Evolutionary conservation across 2,888 invertebrate genomes (phyloP), one percentile per base, ranked within the genome.

Genomic region (Callyntrura guangdongensis): DNA sequence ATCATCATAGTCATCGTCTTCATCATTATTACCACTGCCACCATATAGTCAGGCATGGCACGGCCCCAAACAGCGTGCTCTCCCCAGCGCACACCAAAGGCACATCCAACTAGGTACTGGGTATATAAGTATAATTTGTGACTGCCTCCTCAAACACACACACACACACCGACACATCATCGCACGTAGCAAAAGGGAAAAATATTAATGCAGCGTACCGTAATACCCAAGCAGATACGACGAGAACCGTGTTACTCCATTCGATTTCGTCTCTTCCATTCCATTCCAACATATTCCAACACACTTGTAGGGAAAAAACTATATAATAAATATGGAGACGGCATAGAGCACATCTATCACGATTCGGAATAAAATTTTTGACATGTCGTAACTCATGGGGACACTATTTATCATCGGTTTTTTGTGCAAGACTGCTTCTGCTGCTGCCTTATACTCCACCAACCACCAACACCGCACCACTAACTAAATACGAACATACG

Each of bases 281-380:
- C 72, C 22, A 49, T 85, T 74, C 27, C 74, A 86, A 79, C 82
- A n/a, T 49, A 47, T 45, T 72, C 25, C 69, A 27, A 27, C 25
- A 27, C 69, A 74, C 59, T 59, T 85, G 53, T 20, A 56, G 64
- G 53, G 74, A 89, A 72, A 89, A 91, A 74, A 86, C 69, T 85
- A 69, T 91, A 87, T 92, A 89, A 92, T 92, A 92, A 92, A 92
- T 92, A 92, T 92, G 92, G 92, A 92, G 92, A 91, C 92, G 86
- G 91, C 90, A 91, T 86, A 90, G 91, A 86, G 91, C 88, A 87
- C 93, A 93, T 93, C 93, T 93, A 93, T 93, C 93, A 93, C 91
- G 90, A 89, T 93, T 92, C 92, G 92, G 93, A 93, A 93, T 93
- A 93, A 93, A 93, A 93, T 93, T 93, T 92, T 92, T 92, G 92